Base-by-base conservation (phyloP, 2,113 vertebrate species). In the Kryptolebias marmoratus region DNA sequence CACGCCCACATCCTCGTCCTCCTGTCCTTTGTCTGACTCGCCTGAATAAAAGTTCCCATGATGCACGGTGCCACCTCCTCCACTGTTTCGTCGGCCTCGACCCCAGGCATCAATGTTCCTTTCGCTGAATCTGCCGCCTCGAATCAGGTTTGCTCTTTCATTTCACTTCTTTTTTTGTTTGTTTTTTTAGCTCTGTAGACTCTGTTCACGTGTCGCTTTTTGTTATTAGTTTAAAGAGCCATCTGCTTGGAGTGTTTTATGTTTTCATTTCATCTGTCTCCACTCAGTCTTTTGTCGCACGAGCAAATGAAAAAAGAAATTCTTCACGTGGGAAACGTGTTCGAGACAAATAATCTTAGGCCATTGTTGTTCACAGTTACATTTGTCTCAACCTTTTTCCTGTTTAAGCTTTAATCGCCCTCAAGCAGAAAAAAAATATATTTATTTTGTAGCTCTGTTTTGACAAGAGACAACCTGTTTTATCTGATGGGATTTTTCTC, bases 141-240 rank as follows among this genome's bases (percentile, higher is more conserved):
- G 92, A 97, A 98, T 96, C 97, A 99, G 97, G 97, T 99, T 97
- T 97, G 97, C 92, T 93, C 94, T 93, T 95, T 95, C 93, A 93
- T 94, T 91, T 95, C 94, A 94, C 94, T 96, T 96, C 81, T 84
- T 64, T 81, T 89, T 79, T 10, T 9, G n/a, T n/a, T 47, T 3
- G 3, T 36, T 72, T 64, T 84, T 90, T 84, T 63, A 90, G 77
- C 84, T 82, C 66, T 75, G 67, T 87, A 74, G 72, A 44, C 72
- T 57, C 60, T 80, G 66, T 87, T 82, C 64, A 82, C 32, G 22
- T 39, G 72, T 77, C 56, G n/a, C 54, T 13, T 81, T 32, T 75
- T 30, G 62, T 94, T 16, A 60, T 94, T 94, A 18, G 47, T 32
- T 64, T 55, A 59, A 58, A 80, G 44, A 75, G 48, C 36, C 70